Evolutionary conservation across 2,797 vertebrate species (phyloP).

Genomic region (Dipus sagitta): DNA sequence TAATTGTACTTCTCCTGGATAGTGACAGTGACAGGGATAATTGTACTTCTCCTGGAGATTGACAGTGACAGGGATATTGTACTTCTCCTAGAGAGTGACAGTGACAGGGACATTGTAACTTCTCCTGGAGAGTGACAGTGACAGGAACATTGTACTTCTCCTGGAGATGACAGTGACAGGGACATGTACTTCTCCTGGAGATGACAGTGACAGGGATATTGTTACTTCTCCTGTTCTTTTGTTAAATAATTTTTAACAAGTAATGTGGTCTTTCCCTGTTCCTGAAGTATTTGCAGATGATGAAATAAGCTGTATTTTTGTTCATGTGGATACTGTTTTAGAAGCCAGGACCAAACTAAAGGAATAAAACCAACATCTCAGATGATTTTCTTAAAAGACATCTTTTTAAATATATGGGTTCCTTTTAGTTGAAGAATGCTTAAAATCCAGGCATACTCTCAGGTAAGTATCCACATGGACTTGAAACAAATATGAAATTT

Average conservation of each 20-base stretch:
- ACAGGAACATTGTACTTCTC: too few species aligned
- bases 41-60: too few species aligned
- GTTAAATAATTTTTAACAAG: slow-evolving; percentile 60
- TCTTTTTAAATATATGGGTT: not conserved
- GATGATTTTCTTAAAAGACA: not conserved
- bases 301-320: slow-evolving; percentile 53
- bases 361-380: slow-evolving; percentile 44
- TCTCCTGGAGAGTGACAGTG: too few species aligned
- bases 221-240: too few species aligned
- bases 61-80: too few species aligned
- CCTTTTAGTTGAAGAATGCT: not conserved
- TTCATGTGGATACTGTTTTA: slow-evolving; percentile 25
- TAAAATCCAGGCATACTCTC: not conserved
- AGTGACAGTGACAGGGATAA: too few species aligned
- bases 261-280: slow-evolving; percentile 68
- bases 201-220: too few species aligned
- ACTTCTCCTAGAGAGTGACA: too few species aligned
- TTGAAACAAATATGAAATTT: not conserved
- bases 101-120: too few species aligned
- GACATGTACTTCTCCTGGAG: too few species aligned
- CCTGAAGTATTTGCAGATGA: slow-evolving; percentile 63
- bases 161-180: too few species aligned
- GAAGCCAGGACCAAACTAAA: slow-evolving; percentile 57
- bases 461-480: not conserved
- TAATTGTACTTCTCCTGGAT: too few species aligned